Conservation (phyloP, 2,797 vertebrate species). For the Babyrousa celebensis region DNA sequence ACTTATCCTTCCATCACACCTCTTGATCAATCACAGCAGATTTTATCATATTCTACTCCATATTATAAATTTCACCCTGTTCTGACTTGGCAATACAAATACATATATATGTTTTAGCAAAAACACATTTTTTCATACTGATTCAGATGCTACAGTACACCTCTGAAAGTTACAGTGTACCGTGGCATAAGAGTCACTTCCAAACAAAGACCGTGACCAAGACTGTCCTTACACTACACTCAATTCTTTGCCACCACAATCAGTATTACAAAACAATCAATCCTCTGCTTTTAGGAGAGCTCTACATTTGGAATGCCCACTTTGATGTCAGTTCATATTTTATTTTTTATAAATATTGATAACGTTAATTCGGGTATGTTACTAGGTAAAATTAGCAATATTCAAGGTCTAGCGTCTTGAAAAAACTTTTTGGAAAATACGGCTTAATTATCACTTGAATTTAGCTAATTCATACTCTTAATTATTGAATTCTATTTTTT, state of each 20-base stretch:
- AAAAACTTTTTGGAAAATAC: slow-evolving; percentile 27
- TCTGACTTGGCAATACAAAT: neutral
- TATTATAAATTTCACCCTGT: neutral
- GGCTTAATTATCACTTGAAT: neutral
- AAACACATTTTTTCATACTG: neutral
- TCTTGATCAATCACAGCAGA: neutral
- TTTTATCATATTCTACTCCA: neutral
- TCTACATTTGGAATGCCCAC: neutral
- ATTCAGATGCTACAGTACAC: neutral
- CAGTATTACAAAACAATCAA: neutral
- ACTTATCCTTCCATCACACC: neutral
- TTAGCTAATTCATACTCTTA: neutral
- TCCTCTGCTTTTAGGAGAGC: neutral
- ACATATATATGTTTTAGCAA: neutral
- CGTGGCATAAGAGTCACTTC: fast-evolving
- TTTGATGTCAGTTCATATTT: slow-evolving; percentile 11
- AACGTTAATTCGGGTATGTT: slow-evolving; percentile 49
- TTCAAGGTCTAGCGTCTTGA: neutral
- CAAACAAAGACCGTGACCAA: neutral
- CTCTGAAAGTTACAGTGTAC: neutral
- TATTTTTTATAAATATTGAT: neutral
- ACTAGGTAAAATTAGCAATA: neutral
- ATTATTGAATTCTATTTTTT: slow-evolving; percentile 7
- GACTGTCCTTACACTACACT: neutral
- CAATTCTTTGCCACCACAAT: neutral